Conservation (phyloP, 2,113 vertebrate genomes). For the Pachycephala philippinensis region DNA sequence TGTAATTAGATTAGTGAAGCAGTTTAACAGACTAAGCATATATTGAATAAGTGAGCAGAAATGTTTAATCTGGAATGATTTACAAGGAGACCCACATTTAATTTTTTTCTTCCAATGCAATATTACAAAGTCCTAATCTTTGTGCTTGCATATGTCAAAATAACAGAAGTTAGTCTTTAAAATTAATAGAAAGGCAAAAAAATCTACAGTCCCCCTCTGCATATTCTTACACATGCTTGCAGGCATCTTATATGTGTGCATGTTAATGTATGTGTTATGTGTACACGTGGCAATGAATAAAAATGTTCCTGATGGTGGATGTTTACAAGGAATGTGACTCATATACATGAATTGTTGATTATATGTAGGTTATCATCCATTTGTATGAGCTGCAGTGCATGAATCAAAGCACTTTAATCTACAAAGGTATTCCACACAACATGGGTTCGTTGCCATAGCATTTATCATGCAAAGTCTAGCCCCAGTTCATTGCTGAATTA, state of each 20-base stretch:
- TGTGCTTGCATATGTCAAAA: not conserved
- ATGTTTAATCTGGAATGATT: conserved; percentile 73
- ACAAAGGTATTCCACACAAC: not conserved
- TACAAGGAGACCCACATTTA: conserved; percentile 62
- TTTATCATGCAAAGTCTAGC: conserved; percentile 6
- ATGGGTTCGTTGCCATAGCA: conserved; percentile 18
- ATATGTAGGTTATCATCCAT: not conserved
- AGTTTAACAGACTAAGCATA: conserved; percentile 59
- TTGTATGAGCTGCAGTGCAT: not conserved
- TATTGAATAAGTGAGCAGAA: conserved; percentile 67
- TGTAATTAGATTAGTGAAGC: conserved; percentile 69
- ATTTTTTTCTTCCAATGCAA: conserved; percentile 68
- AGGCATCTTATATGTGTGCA: not conserved
- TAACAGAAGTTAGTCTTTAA: not conserved
- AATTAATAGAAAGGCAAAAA: not conserved
- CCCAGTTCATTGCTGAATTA: conserved; percentile 6
- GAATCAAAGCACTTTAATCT: conserved; percentile 46
- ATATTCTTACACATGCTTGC: not conserved
- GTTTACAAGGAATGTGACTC: not conserved
- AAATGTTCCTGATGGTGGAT: not conserved
- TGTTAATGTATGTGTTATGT: not conserved
- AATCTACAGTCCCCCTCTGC: conserved; percentile 17
- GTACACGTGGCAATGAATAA: not conserved
- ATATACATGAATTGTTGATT: not conserved
- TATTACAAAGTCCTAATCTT: conserved; percentile 48